Evolutionary conservation across 1,140 invertebrate genomes (phyloP), one percentile per base, ranked within the genome.

Genomic region (Anthonomus grandis): DNA sequence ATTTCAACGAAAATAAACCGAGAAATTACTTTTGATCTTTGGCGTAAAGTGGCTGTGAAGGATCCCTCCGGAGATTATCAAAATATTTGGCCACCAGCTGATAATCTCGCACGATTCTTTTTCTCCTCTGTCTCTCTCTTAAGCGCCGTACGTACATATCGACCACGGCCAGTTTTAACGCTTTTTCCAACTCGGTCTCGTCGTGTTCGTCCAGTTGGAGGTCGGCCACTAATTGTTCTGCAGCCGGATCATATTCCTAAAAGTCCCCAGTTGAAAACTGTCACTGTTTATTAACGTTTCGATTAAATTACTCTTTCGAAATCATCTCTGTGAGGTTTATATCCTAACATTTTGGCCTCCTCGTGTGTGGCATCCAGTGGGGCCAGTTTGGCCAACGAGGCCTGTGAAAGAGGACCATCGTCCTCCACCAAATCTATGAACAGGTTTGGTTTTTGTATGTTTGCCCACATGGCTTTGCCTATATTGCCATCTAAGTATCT

Each of bases 241-340:
- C 91, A 66, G 91, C 89, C 74, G 93, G 91, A 72, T 96, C 92
- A 76, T 89, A 91, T 75, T 96, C 93, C 85, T 90, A 62, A 53
- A 79, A 76, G 64, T 66, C 66, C 65, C 31, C 2, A n/a, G 0
- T 48, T 23, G 17, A 25, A 31, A 13, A 54, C n/a, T 27, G 34
- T 2, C 6, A 46, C 44, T 46, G 17, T 46, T 42, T 53, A 12
- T 49, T 34, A 49, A 49, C 19, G 10, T 21, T 22, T 45, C 9
- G 10, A 21, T 22, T 12, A 34, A 31, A 15, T 34, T 74, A 88
- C 89, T 72, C 90, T 85, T 81, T 97, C 94, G 81, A 95, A 97
- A 74, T 97, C 94, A 82, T 97, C 93, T 70, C 94, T 81, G 70
- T 93, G 89, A 12, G 93, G 89, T 89, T 95, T 95, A 65, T 95